Conservation (phyloP, 2,113 vertebrate genomes). For the Barbus barbus region DNA sequence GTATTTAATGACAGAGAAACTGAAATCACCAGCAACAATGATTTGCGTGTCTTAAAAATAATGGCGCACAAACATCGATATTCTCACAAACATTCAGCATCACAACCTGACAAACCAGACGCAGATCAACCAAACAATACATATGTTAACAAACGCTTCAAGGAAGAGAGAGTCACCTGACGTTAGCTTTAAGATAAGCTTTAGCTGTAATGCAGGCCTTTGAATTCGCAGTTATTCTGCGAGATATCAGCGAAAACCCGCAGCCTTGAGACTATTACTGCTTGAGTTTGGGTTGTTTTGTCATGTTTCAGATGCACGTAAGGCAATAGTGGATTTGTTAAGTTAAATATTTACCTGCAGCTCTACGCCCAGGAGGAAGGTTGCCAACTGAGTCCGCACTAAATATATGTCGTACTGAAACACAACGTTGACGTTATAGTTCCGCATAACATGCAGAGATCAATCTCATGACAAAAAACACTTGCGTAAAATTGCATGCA, state of each 20-base stretch:
- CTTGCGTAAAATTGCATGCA: background rate
- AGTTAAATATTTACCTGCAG: conserved; percentile 53
- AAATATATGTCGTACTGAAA: conserved; percentile 49
- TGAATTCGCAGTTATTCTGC: background rate
- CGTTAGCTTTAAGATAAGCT: conserved; percentile 34
- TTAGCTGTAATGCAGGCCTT: conserved; percentile 10
- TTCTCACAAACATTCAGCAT: background rate
- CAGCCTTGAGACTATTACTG: background rate
- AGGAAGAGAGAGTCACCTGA: conserved; percentile 35
- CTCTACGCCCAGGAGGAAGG: conserved; percentile 51
- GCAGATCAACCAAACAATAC: background rate
- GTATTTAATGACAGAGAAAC: conserved; percentile 41
- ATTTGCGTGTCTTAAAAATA: background rate
- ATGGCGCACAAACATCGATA: background rate
- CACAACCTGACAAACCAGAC: background rate
- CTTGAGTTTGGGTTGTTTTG: background rate
- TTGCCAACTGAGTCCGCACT: conserved; percentile 56
- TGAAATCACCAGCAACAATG: conserved; percentile 35
- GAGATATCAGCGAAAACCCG: background rate
- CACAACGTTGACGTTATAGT: conserved; percentile 39
- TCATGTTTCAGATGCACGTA: background rate
- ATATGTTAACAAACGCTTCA: background rate
- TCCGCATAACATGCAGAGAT: conserved; percentile 26
- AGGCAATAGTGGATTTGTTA: background rate
- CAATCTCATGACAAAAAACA: background rate